phyloP scores from a whole-genome alignment of 2,888 invertebrate genomes.

The Hedya salicella region DNA sequence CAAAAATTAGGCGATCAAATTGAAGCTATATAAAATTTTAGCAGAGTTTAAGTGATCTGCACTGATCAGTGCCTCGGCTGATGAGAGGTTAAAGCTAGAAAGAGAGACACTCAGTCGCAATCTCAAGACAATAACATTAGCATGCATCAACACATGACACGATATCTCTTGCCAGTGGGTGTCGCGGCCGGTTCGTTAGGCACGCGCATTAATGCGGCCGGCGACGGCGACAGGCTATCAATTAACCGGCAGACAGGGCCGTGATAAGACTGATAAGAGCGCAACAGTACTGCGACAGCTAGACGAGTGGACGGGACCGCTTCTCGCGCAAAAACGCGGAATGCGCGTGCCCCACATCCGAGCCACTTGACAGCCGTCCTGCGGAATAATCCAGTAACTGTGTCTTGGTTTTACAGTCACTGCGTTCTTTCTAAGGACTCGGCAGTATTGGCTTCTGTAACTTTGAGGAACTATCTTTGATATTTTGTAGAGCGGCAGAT shows the following conservation, averaged over 20 bases:
- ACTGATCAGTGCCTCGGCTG: no score
- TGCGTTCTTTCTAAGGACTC: not conserved
- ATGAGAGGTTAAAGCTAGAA: no score
- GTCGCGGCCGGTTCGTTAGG: constrained; percentile 21
- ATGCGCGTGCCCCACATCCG: constrained; percentile 24
- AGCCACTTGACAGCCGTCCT: not conserved
- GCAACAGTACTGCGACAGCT: constrained; percentile 34
- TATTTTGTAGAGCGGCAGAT: not conserved
- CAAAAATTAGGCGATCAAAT: no score
- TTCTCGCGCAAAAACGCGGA: constrained; percentile 36
- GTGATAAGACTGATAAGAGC: constrained; percentile 41
- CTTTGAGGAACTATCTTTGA: not conserved
- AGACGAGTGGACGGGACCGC: constrained; percentile 25
- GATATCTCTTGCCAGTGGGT: constrained; percentile 7
- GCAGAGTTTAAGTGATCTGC: no score
- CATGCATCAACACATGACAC: constrained; percentile 12
- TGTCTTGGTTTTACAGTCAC: constrained; percentile 6
- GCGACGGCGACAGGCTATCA: constrained; percentile 31
- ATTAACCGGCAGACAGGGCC: constrained; percentile 37
- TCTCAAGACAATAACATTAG: constrained; percentile 16
- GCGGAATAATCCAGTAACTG: constrained; percentile 15
- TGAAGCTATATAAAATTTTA: no score
- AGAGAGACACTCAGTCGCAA: not conserved
- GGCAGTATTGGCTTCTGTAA: no score
- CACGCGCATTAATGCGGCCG: constrained; percentile 10